phyloP scores from a whole-genome alignment of 2,797 vertebrate species.

The Notolepis coatsorum region DNA sequence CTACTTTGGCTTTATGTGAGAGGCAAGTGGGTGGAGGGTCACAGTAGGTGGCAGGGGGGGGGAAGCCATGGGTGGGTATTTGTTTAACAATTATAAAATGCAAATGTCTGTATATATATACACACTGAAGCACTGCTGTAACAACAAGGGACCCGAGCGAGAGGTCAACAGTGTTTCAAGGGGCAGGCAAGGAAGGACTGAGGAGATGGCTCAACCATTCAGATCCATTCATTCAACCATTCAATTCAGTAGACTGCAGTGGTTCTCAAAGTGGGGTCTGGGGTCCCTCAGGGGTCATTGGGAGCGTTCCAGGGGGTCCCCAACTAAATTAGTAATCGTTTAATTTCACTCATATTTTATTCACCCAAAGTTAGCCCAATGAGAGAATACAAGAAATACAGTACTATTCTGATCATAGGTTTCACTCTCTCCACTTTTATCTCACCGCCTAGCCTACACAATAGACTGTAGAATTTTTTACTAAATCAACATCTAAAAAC shows the following conservation, averaged over 20 bases:
- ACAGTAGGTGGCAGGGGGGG: slow-evolving; percentile 65
- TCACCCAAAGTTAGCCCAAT: too few species aligned
- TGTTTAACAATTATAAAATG: slow-evolving; percentile 82
- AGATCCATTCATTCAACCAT: too few species aligned
- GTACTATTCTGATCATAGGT: too few species aligned
- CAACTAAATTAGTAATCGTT: neutral
- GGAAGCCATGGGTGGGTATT: slow-evolving; percentile 73
- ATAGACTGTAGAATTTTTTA: too few species aligned
- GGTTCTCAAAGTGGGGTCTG: too few species aligned
- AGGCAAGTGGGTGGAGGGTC: slow-evolving; percentile 66
- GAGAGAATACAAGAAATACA: too few species aligned
- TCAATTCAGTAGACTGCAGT: too few species aligned
- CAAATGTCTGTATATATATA: slow-evolving; percentile 69
- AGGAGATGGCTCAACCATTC: slow-evolving; percentile 36
- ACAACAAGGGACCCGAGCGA: slow-evolving; percentile 71
- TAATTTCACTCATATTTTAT: neutral
- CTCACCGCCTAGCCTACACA: too few species aligned
- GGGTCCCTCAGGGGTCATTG: neutral
- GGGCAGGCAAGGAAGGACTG: slow-evolving; percentile 36
- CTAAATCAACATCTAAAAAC: too few species aligned
- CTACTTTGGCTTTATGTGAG: slow-evolving; percentile 53
- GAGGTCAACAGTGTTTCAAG: slow-evolving; percentile 62
- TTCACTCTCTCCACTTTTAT: too few species aligned
- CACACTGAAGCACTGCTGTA: slow-evolving; percentile 64
- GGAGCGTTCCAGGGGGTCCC: neutral